phyloP scores from a whole-genome alignment of 1,140 invertebrate species.

The Calephelis nemesis region DNA sequence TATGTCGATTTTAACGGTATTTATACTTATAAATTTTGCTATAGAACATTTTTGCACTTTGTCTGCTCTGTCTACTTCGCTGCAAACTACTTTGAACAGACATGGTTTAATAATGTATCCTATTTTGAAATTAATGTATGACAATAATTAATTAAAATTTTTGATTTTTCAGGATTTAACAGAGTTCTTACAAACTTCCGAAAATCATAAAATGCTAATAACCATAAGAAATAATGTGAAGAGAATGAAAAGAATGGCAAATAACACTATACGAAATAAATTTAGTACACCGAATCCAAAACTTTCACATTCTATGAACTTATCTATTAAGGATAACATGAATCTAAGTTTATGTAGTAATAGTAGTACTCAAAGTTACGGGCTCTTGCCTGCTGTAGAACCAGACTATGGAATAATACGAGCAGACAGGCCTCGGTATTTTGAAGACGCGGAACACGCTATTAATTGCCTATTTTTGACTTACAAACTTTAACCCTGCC shows the following conservation, averaged over 20 bases:
- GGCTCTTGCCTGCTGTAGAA: slow-evolving; percentile 52
- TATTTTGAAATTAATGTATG: background rate
- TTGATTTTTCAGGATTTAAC: slow-evolving; percentile 60
- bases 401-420: slow-evolving; percentile 67
- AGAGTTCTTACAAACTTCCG: slow-evolving; percentile 51
- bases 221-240: slow-evolving; percentile 60
- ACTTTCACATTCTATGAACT: slow-evolving; percentile 40
- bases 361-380: slow-evolving; percentile 20
- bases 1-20: no score
- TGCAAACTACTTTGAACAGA: background rate
- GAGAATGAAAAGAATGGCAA: slow-evolving; percentile 63
- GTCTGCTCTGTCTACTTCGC: no score
- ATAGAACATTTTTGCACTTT: no score
- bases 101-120: no score
- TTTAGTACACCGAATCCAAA: slow-evolving; percentile 44
- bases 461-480: slow-evolving; percentile 65
- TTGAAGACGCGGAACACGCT: slow-evolving; percentile 67
- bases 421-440: slow-evolving; percentile 63
- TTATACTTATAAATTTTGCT: no score
- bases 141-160: slow-evolving; percentile 19
- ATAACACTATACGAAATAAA: slow-evolving; percentile 44
- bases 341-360: slow-evolving; percentile 42
- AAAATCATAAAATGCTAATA: slow-evolving; percentile 68
- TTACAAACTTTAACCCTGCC: slow-evolving; percentile 52
- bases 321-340: slow-evolving; percentile 38